Base-by-base conservation (phyloP, 1,140 invertebrate genomes). In the Neodiprion pinetum region DNA sequence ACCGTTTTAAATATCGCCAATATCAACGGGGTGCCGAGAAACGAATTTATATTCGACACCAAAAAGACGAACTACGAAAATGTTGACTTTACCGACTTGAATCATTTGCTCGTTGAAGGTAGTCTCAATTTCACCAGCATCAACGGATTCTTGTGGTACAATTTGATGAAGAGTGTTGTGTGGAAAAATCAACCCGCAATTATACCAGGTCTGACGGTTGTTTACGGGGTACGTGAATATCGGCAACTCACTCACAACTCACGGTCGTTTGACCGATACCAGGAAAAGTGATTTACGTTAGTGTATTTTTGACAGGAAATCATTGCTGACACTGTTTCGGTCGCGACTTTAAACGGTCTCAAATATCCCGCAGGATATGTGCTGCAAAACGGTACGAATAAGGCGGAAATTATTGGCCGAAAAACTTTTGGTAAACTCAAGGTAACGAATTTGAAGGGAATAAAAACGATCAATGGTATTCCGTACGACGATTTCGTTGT, bases 351-450 rank as follows among this genome's bases (percentile, higher is more conserved):
- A 0, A 86, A 86, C 71, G 48, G 77, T 74, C 28, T 85, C 10
- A 1, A 40, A 9, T 86, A 86, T 77, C 85, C 84, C 14, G 12
- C 71, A 0, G 79, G 81, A 40, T 87, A 82, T 17, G 71, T 86
- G 17, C 9, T 76, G 8, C 69, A 47, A 5, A 67, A 70, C 47
- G 61, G 17, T 23, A 53, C n/a, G 11, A 48, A 49, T 23, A 0
- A 61, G 9, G 65, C 75, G 0, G 28, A 76, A 3, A 71, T 87
- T 1, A 77, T 67, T 0, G 78, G 80, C 14, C 1, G 9, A 9
- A 87, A 87, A 72, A 69, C 50, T 48, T 83, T 87, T 47, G 50
- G 79, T 10, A 75, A 68, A 0, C 28, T 87, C 0, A 76, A 47
- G 1, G 65, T 79, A 0, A 7, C 10, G 3, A 67, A 68, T 70